Percentiles rank a stretch among this genome's conserved stretches.
phyloP scores from a whole-genome alignment of 2,113 vertebrate species.

The Oophaga pumilio region DNA sequence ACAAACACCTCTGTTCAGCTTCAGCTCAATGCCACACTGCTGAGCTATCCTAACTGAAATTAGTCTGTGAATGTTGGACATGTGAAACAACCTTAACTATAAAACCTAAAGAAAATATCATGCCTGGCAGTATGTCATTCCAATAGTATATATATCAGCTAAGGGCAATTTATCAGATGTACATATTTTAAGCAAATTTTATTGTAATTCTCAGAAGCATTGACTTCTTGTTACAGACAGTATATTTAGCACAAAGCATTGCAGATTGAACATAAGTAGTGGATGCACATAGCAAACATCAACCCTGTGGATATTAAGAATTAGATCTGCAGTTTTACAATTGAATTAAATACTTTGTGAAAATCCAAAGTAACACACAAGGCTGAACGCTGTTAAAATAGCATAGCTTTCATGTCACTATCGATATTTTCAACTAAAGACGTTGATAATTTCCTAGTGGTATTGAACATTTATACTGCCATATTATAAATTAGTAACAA shows the following conservation, averaged over 20 bases:
- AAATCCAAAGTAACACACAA: neutral
- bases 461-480: neutral
- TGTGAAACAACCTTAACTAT: neutral
- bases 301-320: neutral
- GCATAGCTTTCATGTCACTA: neutral
- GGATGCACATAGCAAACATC: neutral
- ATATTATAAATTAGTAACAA: neutral
- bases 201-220: neutral
- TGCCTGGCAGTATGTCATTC: neutral
- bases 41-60: too few relatives aligned
- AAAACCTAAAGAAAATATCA: neutral
- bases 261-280: neutral
- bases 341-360: neutral
- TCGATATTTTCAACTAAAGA: neutral
- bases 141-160: neutral
- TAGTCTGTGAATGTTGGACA: too few relatives aligned
- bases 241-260: neutral
- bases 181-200: neutral
- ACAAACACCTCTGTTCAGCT: too few relatives aligned
- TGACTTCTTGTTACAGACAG: neutral
- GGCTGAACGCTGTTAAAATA: neutral
- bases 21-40: too few relatives aligned
- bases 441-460: neutral
- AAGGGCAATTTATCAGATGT: neutral
- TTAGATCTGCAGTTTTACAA: neutral